These are phyloP conservation scores for Phocides pigmalion DNA, from an alignment of 1,140 invertebrate genomes.

Conservation along the genomic window DNA sequence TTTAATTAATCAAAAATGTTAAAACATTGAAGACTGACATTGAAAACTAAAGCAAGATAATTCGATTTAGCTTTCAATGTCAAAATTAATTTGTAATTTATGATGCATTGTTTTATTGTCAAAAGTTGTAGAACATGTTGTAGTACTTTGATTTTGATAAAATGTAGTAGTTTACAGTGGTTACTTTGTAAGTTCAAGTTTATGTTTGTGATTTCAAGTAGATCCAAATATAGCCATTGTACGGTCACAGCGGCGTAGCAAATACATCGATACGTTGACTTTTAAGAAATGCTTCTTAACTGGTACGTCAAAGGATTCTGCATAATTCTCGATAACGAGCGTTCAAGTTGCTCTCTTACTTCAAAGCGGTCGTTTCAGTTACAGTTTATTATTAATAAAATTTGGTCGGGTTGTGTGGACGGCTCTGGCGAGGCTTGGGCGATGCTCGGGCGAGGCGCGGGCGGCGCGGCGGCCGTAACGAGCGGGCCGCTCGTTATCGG, in stretches of 20 bases:
- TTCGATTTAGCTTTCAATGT: too few species aligned
- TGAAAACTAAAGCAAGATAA: too few species aligned
- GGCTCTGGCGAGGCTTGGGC: conserved; percentile 30
- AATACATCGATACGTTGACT: conserved; percentile 39
- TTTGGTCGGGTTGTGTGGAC: conserved; percentile 59
- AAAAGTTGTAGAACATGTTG: neutral
- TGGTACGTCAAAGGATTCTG: conserved; percentile 67
- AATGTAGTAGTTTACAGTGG: neutral
- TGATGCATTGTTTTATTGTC: too few species aligned
- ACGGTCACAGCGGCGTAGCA: conserved; percentile 1
- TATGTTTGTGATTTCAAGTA: conserved; percentile 9
- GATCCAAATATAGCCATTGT: neutral
- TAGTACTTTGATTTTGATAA: neutral
- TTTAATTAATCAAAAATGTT: too few species aligned
- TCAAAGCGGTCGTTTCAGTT: conserved; percentile 76
- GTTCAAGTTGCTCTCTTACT: conserved; percentile 71
- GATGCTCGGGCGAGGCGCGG: conserved; percentile 37
- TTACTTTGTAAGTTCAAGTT: conserved; percentile 8
- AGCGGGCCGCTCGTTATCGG: conserved; percentile 75
- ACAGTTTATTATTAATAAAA: conserved; percentile 82
- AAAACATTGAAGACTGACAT: too few species aligned
- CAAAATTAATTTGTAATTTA: too few species aligned
- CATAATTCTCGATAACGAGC: conserved; percentile 77
- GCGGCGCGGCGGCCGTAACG: conserved; percentile 55
- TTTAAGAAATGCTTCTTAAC: conserved; percentile 46